Base-by-base conservation (phyloP, 2,888 invertebrate species). In the Phaedon cochleariae region DNA sequence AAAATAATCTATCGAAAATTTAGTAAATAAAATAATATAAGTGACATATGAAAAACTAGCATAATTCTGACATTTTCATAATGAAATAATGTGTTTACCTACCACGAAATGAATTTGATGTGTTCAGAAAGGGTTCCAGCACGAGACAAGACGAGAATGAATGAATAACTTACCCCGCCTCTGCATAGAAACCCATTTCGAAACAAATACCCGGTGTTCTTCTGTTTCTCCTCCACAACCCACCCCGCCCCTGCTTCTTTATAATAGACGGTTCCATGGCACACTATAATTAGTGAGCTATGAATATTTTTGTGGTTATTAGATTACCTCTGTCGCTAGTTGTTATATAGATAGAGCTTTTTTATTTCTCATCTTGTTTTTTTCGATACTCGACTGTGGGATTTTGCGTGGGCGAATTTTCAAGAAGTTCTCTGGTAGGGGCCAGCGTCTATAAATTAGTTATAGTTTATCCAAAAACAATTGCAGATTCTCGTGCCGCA, bases 221-320 rank as follows among this genome's bases (percentile, higher is more conserved):
- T 58, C 67, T 51, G 67, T 69, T 70, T 68, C 64, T 68, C 64
- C 67, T 68, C 59, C 46, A n/a, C 54, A 58, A 58, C 53, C 67
- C 59, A 74, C 68, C 76, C 79, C 80, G 81, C 80, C 80, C 77
- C 79, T 80, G 81, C 81, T 81, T 80, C 81, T 81, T 80, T 79
- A 81, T 81, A 81, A 81, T 81, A 79, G 78, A 79, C 78, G 81
- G 80, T 81, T 81, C 77, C 76, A 76, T 78, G 77, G 74, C 77
- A 76, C 72, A 75, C 77, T 78, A 75, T 81, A 81, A 81, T 81
- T 81, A 81, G 75, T 75, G 70, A 73, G 73, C 78, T 77, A 80
- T 80, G 79, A 80, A 80, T 80, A 80, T 80, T 80, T 79, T 77
- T 72, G 72, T 76, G 71, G 76, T 78, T 57, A 57, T 57, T 57